Percentiles rank a stretch among this genome's conserved stretches.
Evolutionary conservation across 1,140 invertebrate species (phyloP).

Genomic region (Orussus abietinus): DNA sequence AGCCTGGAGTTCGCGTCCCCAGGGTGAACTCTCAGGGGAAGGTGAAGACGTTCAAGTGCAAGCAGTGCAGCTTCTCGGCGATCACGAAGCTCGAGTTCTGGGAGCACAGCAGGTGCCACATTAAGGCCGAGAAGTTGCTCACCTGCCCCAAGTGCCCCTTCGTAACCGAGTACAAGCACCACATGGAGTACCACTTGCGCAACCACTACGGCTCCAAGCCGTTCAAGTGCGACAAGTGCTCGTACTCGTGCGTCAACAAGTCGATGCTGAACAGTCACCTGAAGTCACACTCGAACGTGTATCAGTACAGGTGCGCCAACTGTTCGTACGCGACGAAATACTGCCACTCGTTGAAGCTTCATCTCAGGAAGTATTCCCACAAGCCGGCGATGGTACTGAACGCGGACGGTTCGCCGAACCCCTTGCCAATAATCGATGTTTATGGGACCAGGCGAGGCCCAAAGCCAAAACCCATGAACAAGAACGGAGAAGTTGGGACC

Average conservation of each 20-base stretch:
- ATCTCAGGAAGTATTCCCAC: slow-evolving; percentile 89
- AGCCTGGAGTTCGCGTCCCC: slow-evolving; percentile 63
- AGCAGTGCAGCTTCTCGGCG: slow-evolving; percentile 82
- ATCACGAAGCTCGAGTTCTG: slow-evolving; percentile 90
- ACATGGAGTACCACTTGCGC: slow-evolving; percentile 93
- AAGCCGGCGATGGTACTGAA: slow-evolving; percentile 82
- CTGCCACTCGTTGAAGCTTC: slow-evolving; percentile 94
- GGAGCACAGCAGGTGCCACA: slow-evolving; percentile 87
- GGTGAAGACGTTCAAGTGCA: slow-evolving; percentile 87
- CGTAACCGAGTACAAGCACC: slow-evolving; percentile 98
- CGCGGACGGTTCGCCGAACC: slow-evolving; percentile 82
- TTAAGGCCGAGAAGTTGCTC: slow-evolving; percentile 88
- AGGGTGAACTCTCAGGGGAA: slow-evolving; percentile 78
- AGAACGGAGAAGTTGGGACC: slow-evolving; percentile 15
- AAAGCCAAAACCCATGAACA: slow-evolving; percentile 58
- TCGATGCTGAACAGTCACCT: slow-evolving; percentile 99
- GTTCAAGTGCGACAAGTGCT: slow-evolving; percentile 90
- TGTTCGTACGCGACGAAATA: slow-evolving; percentile 99
- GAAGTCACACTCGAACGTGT: slow-evolving; percentile 96
- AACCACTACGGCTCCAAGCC: slow-evolving; percentile 96
- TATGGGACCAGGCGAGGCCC: slow-evolving; percentile 85
- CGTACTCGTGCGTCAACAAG: slow-evolving; percentile 95
- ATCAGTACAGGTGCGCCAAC: slow-evolving; percentile 92
- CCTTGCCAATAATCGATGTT: slow-evolving; percentile 82
- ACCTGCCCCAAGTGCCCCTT: slow-evolving; percentile 92